These are phyloP conservation scores for Donacobius atricapilla DNA, from an alignment of 2,113 vertebrate genomes.

Conservation along the genomic window DNA sequence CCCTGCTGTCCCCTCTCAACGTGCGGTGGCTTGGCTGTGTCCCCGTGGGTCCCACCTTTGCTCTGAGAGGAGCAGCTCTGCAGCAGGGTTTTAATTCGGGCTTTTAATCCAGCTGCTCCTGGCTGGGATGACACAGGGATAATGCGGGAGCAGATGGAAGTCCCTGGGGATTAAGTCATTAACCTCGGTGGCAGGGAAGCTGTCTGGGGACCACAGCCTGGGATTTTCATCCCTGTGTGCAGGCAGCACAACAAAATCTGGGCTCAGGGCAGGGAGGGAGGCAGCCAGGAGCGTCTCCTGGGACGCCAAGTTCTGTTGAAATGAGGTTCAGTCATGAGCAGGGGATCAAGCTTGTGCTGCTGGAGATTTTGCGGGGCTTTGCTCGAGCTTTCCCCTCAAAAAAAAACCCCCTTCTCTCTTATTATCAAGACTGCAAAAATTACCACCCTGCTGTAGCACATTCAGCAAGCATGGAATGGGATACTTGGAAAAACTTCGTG, in stretches of 20 bases:
- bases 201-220: neutral
- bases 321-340: neutral
- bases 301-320: neutral
- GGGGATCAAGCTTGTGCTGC: neutral
- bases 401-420: neutral
- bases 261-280: neutral
- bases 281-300: neutral
- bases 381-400: neutral
- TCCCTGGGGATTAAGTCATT: constrained; percentile 33
- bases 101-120: neutral
- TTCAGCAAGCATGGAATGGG: accelerated
- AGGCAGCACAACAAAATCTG: neutral
- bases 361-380: neutral
- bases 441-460: neutral
- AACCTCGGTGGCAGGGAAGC: constrained; percentile 19
- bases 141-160: constrained; percentile 36
- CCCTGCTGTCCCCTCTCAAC: neutral
- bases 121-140: neutral
- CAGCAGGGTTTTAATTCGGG: neutral
- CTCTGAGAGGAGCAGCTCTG: neutral
- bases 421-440: neutral
- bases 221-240: neutral
- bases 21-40: accelerated
- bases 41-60: neutral
- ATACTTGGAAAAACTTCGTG: accelerated